phyloP scores from a whole-genome alignment of 2,113 vertebrate species.

The Parotia lawesii region DNA sequence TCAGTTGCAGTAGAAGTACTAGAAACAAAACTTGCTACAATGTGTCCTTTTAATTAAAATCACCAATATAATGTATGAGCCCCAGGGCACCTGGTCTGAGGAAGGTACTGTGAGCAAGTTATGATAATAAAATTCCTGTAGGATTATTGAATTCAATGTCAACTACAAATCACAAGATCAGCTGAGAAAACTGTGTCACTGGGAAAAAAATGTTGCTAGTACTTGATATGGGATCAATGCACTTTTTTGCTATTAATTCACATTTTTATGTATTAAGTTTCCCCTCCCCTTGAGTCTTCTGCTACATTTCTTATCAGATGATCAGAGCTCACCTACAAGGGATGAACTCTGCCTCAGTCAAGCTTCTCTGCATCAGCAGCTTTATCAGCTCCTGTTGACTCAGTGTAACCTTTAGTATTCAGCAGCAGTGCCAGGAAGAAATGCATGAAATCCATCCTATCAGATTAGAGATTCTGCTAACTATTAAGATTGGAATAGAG shows the following conservation, averaged over 20 bases:
- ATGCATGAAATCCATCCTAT: neutral
- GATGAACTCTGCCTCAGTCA: neutral
- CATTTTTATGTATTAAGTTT: neutral
- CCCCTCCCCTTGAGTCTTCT: neutral
- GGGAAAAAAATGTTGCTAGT: neutral
- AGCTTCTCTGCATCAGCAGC: neutral
- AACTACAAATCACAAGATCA: neutral
- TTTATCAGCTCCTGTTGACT: neutral
- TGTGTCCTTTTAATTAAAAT: neutral
- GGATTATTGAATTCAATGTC: neutral
- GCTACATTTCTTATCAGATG: neutral
- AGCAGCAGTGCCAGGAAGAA: neutral
- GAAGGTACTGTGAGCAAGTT: neutral
- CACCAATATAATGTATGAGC: neutral
- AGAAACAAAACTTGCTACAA: neutral
- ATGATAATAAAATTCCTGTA: neutral
- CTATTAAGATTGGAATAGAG: neutral
- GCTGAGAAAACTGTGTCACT: neutral
- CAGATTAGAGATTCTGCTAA: neutral
- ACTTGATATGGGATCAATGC: neutral
- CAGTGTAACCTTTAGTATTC: neutral
- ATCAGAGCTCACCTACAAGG: neutral
- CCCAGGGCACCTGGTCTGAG: neutral
- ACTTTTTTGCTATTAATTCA: neutral
- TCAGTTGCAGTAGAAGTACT: neutral